Evolutionary conservation across 2,113 vertebrate species (phyloP).

Genomic region (Eulemur rufifrons): DNA sequence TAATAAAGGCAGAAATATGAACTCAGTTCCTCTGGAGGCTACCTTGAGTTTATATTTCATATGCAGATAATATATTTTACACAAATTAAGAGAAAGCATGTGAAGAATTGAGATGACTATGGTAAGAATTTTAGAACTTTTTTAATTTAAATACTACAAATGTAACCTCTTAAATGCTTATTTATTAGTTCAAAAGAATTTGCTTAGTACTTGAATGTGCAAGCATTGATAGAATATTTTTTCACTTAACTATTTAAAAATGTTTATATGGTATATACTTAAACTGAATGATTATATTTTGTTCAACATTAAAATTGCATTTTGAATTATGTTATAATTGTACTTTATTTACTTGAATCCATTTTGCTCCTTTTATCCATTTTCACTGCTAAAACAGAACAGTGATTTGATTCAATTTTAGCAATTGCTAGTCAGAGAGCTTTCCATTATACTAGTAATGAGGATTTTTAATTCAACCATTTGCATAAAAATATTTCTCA

Average conservation of each 20-base stretch:
- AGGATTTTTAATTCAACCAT: conserved; percentile 4
- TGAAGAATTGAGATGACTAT: conserved; percentile 26
- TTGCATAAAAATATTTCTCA: conserved; percentile 45
- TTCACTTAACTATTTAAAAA: neutral
- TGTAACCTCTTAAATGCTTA: neutral
- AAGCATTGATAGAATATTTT: neutral
- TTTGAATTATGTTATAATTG: conserved; percentile 28
- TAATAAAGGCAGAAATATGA: neutral
- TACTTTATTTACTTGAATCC: neutral
- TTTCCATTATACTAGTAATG: conserved; percentile 54
- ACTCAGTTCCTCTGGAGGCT: neutral
- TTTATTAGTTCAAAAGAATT: conserved; percentile 18
- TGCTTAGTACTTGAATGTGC: neutral
- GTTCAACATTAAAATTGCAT: neutral
- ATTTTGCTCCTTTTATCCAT: neutral
- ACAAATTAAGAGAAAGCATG: neutral
- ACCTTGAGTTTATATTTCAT: neutral
- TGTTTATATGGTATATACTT: neutral
- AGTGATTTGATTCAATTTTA: conserved; percentile 9
- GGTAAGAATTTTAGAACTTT: conserved; percentile 34
- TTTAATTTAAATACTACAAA: conserved; percentile 5
- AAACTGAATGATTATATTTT: conserved; percentile 31
- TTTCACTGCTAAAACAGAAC: neutral
- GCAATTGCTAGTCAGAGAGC: conserved; percentile 13
- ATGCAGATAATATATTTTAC: neutral